Evolutionary conservation across 1,140 invertebrate genomes (phyloP).

Genomic region (Anastrepha ludens): DNA sequence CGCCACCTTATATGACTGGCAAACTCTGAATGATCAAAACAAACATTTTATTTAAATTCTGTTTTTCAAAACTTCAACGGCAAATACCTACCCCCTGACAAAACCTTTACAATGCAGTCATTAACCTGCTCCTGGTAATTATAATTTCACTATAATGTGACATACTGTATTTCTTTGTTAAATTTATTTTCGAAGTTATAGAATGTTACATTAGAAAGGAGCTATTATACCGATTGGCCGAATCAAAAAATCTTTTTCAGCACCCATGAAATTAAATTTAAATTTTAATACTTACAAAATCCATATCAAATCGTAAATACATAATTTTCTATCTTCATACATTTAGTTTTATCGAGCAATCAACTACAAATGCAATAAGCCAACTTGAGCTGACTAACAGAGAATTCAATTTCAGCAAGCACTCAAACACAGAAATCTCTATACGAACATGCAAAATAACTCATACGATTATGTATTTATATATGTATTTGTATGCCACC

Average conservation of each 20-base stretch:
- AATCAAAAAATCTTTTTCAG: neutral
- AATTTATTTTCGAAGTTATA: too few relatives aligned
- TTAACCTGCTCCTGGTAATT: too few relatives aligned
- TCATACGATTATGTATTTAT: neutral
- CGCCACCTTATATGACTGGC: too few relatives aligned
- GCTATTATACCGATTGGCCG: neutral
- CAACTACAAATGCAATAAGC: neutral
- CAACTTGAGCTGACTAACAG: neutral
- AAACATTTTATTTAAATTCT: too few relatives aligned
- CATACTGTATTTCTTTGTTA: too few relatives aligned
- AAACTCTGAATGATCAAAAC: too few relatives aligned
- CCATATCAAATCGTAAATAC: neutral
- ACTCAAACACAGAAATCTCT: neutral
- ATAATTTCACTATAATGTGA: too few relatives aligned
- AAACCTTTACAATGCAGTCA: too few relatives aligned
- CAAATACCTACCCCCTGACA: too few relatives aligned
- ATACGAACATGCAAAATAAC: neutral
- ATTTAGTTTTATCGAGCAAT: neutral
- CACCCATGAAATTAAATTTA: neutral
- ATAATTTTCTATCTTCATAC: too few relatives aligned
- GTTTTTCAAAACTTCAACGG: too few relatives aligned
- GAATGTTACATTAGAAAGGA: neutral
- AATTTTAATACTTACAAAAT: neutral
- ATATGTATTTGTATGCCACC: neutral
- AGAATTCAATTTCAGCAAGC: constrained; percentile 20